Conservation (phyloP, 2,797 vertebrate genomes). For the Pitangus sulphuratus region DNA sequence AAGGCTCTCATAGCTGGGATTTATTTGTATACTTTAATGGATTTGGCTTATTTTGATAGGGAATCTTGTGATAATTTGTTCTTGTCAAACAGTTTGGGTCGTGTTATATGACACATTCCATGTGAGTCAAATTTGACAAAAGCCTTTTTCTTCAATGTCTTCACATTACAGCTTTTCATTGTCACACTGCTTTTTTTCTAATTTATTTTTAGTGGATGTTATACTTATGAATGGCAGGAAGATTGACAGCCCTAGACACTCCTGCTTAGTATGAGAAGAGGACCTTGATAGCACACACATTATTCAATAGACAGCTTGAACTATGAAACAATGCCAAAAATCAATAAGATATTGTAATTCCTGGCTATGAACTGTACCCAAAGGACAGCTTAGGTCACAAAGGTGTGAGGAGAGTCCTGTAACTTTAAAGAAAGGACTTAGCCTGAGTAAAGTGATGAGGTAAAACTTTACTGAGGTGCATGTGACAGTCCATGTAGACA, state of each 20-base stretch:
- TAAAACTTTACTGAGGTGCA: neutral
- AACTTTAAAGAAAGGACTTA: neutral
- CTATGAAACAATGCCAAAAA: slow-evolving; percentile 21
- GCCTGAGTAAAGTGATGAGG: neutral
- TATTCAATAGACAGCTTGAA: slow-evolving; percentile 17
- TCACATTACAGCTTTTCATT: slow-evolving; percentile 50
- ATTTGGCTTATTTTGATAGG: slow-evolving; percentile 48
- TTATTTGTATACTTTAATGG: slow-evolving; percentile 56
- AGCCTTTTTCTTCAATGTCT: slow-evolving; percentile 40
- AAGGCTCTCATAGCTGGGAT: neutral
- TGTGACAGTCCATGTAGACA: neutral
- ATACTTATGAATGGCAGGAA: slow-evolving; percentile 22
- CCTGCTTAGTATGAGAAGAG: neutral
- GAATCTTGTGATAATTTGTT: slow-evolving; percentile 43
- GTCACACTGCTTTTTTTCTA: slow-evolving; percentile 52
- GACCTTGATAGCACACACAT: neutral
- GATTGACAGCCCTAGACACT: slow-evolving; percentile 38
- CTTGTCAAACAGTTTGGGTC: slow-evolving; percentile 38
- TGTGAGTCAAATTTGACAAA: slow-evolving; percentile 41
- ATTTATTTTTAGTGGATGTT: slow-evolving; percentile 38
- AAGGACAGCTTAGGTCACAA: neutral
- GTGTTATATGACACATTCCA: neutral
- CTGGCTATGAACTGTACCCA: neutral
- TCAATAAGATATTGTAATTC: slow-evolving; percentile 3
- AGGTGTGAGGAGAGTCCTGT: neutral